Conservation (phyloP, 2,888 invertebrate genomes). For the Drosophila yooni region DNA sequence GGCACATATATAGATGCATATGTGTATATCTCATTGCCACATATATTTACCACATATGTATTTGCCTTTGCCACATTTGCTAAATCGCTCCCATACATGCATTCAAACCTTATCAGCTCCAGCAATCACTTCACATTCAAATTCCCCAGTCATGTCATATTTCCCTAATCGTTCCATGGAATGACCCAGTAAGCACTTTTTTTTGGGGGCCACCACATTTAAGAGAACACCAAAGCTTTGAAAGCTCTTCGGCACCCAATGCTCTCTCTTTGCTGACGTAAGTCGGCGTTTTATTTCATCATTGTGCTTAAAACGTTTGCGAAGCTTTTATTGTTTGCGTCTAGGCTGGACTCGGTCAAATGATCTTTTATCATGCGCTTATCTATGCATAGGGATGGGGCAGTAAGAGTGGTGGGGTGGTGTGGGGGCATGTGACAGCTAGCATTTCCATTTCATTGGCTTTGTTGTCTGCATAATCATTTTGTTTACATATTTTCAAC, state of each 20-base stretch:
- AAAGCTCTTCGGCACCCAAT: slow-evolving; percentile 11
- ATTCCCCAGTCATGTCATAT: slow-evolving; percentile 23
- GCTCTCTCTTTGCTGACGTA: slow-evolving; percentile 49
- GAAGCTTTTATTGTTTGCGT: slow-evolving; percentile 21
- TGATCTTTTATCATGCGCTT: slow-evolving; percentile 42
- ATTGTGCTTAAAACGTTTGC: slow-evolving; percentile 20
- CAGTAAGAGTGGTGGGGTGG: not conserved
- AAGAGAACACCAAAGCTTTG: slow-evolving; percentile 39
- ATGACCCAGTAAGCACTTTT: slow-evolving; percentile 31
- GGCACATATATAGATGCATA: slow-evolving; percentile 38
- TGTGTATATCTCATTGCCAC: slow-evolving; percentile 22
- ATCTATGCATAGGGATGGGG: slow-evolving; percentile 17
- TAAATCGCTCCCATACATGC: slow-evolving; percentile 4
- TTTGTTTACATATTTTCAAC: slow-evolving; percentile 64
- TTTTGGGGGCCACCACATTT: slow-evolving; percentile 7
- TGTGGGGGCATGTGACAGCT: not conserved
- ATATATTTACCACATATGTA: slow-evolving; percentile 3
- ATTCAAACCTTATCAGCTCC: slow-evolving; percentile 6
- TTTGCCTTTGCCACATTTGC: slow-evolving; percentile 10
- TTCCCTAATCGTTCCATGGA: slow-evolving; percentile 20
- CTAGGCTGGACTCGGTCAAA: slow-evolving; percentile 19
- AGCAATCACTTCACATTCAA: slow-evolving; percentile 32
- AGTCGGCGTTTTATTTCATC: slow-evolving; percentile 50
- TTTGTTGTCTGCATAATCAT: slow-evolving; percentile 77
- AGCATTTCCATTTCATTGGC: slow-evolving; percentile 35